These are phyloP conservation scores for Pandemis cinnamomeana DNA, from an alignment of 2,888 invertebrate species.

Conservation along the genomic window DNA sequence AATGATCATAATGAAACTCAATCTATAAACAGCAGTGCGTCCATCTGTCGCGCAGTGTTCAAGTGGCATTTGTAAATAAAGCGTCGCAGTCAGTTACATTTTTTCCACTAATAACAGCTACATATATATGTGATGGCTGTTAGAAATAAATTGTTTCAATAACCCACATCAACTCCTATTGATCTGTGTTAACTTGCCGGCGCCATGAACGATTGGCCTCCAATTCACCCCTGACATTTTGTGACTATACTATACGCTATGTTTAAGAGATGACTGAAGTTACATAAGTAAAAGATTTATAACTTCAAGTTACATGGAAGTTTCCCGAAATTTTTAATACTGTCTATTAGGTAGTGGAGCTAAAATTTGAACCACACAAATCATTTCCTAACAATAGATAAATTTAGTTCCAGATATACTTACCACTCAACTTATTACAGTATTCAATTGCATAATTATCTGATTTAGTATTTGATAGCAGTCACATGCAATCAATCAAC, in stretches of 20 bases:
- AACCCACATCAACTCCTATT: constrained; percentile 72
- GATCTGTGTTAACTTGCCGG: constrained; percentile 71
- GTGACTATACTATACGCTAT: background rate
- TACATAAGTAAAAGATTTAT: background rate
- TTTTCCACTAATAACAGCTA: constrained; percentile 33
- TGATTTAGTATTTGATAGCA: constrained; percentile 15
- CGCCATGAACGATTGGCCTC: constrained; percentile 59
- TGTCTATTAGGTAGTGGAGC: background rate
- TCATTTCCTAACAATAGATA: background rate
- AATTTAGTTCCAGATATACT: background rate
- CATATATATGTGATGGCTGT: constrained; percentile 47
- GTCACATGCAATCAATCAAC: constrained; percentile 13
- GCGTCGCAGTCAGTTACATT: constrained; percentile 1
- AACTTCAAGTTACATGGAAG: background rate
- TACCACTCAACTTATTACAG: background rate
- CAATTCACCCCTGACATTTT: constrained; percentile 70
- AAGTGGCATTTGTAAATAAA: constrained; percentile 28
- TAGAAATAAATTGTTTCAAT: constrained; percentile 70
- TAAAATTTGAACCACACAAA: background rate
- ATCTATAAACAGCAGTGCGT: constrained; percentile 20
- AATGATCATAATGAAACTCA: background rate
- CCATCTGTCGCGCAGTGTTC: constrained; percentile 16
- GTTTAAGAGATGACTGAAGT: background rate
- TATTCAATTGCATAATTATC: background rate
- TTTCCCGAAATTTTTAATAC: background rate